These are phyloP conservation scores for Andrena cerasifolii DNA, from an alignment of 1,140 invertebrate genomes.

Conservation along the genomic window DNA sequence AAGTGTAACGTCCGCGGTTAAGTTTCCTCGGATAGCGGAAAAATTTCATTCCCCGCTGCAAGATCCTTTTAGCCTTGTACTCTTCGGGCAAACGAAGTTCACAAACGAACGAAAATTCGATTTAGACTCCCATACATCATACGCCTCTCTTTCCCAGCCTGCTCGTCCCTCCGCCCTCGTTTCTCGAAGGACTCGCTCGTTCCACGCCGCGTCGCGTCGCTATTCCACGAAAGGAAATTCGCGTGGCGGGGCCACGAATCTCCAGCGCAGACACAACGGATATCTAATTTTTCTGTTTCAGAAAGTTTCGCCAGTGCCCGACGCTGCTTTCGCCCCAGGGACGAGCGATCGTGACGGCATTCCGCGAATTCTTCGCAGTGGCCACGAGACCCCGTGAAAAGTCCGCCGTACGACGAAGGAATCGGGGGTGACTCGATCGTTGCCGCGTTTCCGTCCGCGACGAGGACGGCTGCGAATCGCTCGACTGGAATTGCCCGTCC, in stretches of 20 bases:
- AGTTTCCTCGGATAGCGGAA: constrained; percentile 59
- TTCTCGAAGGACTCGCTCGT: constrained; percentile 21
- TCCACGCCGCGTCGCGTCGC: constrained; percentile 19
- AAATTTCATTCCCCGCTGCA: constrained; percentile 64
- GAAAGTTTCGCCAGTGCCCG: constrained; percentile 67
- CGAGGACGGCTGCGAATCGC: constrained; percentile 66
- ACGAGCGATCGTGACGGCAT: constrained; percentile 71
- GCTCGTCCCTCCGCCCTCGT: constrained; percentile 18
- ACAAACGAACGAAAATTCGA: constrained; percentile 80
- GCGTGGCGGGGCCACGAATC: constrained; percentile 31
- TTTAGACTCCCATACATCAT: constrained; percentile 78
- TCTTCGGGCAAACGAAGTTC: constrained; percentile 74
- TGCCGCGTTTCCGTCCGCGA: constrained; percentile 65
- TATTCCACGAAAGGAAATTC: constrained; percentile 48
- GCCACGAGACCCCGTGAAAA: constrained; percentile 39
- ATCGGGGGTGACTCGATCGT: constrained; percentile 57
- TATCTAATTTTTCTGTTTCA: constrained; percentile 79
- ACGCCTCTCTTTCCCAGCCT: constrained; percentile 53
- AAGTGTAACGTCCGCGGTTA: constrained; percentile 45
- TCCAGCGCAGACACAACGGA: constrained; percentile 60
- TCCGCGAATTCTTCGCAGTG: constrained; percentile 68
- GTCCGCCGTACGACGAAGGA: not conserved
- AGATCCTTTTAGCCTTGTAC: constrained; percentile 66
- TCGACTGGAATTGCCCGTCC: constrained; percentile 64
- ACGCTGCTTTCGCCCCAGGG: constrained; percentile 45